Percentiles rank a stretch among this genome's conserved stretches.
These are phyloP conservation scores for Xestia ashworthii DNA, from an alignment of 2,888 invertebrate genomes.

Conservation along the genomic window DNA sequence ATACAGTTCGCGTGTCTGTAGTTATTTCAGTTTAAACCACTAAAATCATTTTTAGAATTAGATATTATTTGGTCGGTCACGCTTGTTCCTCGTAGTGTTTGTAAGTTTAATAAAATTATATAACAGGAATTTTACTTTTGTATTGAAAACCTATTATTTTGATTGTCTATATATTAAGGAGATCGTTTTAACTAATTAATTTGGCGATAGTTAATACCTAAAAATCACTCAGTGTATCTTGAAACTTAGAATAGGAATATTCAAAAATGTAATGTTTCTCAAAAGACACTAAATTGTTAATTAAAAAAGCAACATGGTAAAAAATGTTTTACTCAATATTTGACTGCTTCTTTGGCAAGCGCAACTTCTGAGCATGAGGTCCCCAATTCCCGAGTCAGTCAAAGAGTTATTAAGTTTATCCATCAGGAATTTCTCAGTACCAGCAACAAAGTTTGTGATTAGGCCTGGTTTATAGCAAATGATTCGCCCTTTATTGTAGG, in stretches of 20 bases:
- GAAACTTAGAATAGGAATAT: neutral
- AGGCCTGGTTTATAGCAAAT: no score
- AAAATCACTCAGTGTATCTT: neutral
- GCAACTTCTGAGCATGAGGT: no score
- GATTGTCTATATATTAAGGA: neutral
- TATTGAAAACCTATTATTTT: neutral
- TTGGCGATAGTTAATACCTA: neutral
- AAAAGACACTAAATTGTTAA: neutral
- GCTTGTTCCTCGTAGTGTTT: conserved; percentile 27
- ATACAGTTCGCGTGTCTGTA: conserved; percentile 51
- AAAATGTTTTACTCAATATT: neutral
- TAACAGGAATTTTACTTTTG: neutral
- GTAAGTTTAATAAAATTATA: conserved; percentile 9
- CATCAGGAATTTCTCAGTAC: no score
- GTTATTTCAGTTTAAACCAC: conserved; percentile 16
- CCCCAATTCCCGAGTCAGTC: no score
- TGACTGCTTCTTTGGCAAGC: no score
- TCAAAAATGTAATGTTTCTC: neutral
- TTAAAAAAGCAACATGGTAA: neutral
- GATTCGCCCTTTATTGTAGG: no score
- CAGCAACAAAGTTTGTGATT: no score
- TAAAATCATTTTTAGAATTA: conserved; percentile 1
- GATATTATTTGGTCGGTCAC: conserved; percentile 40
- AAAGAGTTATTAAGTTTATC: no score
- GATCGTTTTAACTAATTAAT: neutral